Evolutionary conservation across 2,888 invertebrate genomes (phyloP), one percentile per base, ranked within the genome.

Genomic region (Trilocha varians): DNA sequence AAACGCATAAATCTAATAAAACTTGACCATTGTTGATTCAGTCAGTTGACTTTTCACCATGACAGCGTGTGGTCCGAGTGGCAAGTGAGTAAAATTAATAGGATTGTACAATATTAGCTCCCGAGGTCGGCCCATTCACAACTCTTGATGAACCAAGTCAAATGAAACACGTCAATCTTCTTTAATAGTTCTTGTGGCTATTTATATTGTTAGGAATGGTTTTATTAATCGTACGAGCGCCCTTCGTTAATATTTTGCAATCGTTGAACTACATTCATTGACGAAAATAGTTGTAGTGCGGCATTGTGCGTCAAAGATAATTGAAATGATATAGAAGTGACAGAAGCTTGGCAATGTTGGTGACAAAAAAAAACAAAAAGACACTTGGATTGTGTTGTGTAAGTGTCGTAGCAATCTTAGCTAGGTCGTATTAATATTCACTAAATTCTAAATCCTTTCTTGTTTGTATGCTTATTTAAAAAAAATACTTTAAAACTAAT

Each of bases 41-140:
- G 47, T 52, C 41, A 55, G 57, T 72, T 75, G 70, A 75, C 74
- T 67, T 65, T 65, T 70, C 67, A 60, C 67, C 64, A 35, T 42
- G 52, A 45, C 49, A 49, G 62, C 59, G 78, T 78, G 78, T 77
- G 80, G 77, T 75, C 76, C 44, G 43, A 49, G 48, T 47, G 60
- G 59, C 52, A 57, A 60, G 68, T 55, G 65, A 58, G 60, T 60
- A 55, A 56, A 59, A 64, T 63, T 65, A 72, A 69, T 65, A 67
- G 61, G 59, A 60, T 54, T 58, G 62, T 51, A 57, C 55, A 59
- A 52, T 61, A 71, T 69, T 66, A 56, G 57, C 45, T 54, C 47
- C 49, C 66, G 70, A 73, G 75, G 71, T 70, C 71, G 53, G 48
- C 52, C 49, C 45, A 49, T 53, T 57, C 55, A 60, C 57, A 41